Evolutionary conservation across 2,113 vertebrate genomes (phyloP).

Genomic region (Jaculus jaculus): DNA sequence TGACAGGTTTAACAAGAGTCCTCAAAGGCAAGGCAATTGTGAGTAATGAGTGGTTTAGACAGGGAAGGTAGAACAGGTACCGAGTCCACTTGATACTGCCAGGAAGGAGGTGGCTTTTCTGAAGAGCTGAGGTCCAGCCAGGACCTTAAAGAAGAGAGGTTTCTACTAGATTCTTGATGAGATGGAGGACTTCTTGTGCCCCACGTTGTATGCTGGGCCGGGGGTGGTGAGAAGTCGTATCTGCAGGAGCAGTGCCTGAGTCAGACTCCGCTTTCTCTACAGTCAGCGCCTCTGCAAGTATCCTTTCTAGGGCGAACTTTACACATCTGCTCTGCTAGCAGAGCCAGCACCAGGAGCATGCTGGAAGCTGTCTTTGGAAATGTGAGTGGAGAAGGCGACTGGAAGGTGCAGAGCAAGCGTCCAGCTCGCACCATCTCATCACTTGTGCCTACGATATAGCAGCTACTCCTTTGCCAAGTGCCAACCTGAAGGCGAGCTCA

Average conservation of each 20-base stretch:
- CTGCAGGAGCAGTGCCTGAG: background rate
- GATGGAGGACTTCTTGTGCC: background rate
- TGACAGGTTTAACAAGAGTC: background rate
- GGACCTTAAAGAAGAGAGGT: background rate
- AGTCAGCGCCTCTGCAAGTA: background rate
- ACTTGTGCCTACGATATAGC: background rate
- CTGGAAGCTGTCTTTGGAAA: background rate
- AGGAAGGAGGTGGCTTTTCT: background rate
- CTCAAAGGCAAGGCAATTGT: background rate
- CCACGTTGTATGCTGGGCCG: background rate
- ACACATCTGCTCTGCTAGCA: background rate
- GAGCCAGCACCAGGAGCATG: no score
- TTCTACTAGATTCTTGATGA: background rate
- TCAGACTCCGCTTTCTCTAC: background rate
- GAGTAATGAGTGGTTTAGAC: background rate
- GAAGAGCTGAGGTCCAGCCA: background rate
- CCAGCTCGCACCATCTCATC: background rate
- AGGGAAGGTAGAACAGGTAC: background rate
- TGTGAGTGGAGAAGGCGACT: background rate
- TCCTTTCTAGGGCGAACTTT: background rate
- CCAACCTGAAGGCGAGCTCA: background rate
- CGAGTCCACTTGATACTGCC: background rate
- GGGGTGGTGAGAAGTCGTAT: background rate
- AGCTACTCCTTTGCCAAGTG: slow-evolving; percentile 35
- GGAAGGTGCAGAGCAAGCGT: background rate